These are phyloP conservation scores for Drosophila paulistorum DNA, from an alignment of 1,140 invertebrate species.

Conservation along the genomic window DNA sequence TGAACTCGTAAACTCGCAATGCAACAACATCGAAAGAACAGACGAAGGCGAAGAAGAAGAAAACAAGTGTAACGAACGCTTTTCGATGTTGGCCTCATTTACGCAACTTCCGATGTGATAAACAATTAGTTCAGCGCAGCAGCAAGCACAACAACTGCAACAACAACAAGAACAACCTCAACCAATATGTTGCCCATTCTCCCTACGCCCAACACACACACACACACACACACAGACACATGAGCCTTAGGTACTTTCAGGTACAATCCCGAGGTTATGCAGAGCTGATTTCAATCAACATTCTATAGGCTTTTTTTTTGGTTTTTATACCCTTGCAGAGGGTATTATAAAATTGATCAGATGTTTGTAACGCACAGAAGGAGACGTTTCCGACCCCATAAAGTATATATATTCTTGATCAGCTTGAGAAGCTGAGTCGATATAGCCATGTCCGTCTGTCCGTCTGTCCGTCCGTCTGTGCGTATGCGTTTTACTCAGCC, in stretches of 20 bases:
- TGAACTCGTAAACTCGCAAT: not conserved
- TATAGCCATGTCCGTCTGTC: too few species aligned
- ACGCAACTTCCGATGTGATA: slow-evolving; percentile 78
- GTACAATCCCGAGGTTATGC: slow-evolving; percentile 9
- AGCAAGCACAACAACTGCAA: slow-evolving; percentile 7
- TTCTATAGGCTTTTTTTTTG: not conserved
- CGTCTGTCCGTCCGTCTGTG: too few species aligned
- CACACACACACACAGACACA: not conserved
- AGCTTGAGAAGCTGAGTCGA: too few species aligned
- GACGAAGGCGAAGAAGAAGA: not conserved
- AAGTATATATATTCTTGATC: too few species aligned
- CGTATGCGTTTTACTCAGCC: too few species aligned
- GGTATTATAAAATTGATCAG: too few species aligned
- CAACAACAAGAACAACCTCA: not conserved
- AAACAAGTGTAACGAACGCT: slow-evolving; percentile 28
- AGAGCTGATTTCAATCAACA: slow-evolving; percentile 16
- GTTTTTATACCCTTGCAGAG: too few species aligned
- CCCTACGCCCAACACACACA: not conserved
- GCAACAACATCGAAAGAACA: not conserved
- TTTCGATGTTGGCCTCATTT: slow-evolving; percentile 63
- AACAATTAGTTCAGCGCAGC: slow-evolving; percentile 31
- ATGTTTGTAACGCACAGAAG: too few species aligned
- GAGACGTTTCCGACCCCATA: too few species aligned
- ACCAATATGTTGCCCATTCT: not conserved
- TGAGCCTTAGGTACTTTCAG: not conserved